Evolutionary conservation across 2,797 vertebrate species (phyloP).

Genomic region (Takifugu ocellatus): DNA sequence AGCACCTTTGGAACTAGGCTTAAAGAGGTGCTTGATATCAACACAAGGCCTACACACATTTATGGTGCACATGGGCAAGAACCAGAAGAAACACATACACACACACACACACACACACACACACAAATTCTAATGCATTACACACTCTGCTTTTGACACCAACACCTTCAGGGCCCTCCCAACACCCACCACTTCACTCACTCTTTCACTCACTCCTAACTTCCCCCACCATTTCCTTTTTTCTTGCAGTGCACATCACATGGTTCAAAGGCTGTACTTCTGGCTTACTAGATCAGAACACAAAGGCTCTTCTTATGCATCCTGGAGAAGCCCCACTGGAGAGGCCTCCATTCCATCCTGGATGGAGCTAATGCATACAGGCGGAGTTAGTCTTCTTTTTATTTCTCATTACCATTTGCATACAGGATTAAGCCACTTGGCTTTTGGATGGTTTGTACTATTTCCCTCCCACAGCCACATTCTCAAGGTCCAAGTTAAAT

Average conservation of each 20-base stretch:
- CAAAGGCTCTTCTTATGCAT: constrained; percentile 76
- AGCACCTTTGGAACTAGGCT: constrained; percentile 74
- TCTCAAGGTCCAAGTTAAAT: constrained; percentile 67
- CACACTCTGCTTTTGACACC: constrained; percentile 64
- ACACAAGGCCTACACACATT: constrained; percentile 44
- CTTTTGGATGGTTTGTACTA: constrained; percentile 68
- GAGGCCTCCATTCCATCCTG: constrained; percentile 64
- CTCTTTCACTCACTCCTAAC: constrained; percentile 63
- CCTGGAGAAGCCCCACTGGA: constrained; percentile 70
- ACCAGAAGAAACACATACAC: constrained; percentile 15
- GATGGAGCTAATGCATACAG: constrained; percentile 48
- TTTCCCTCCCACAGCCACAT: constrained; percentile 45
- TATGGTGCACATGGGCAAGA: constrained; percentile 4
- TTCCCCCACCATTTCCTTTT: constrained; percentile 67
- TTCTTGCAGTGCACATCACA: constrained; percentile 70
- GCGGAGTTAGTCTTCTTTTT: constrained; percentile 55
- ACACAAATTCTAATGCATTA: constrained; percentile 51
- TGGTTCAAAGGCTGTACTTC: constrained; percentile 77
- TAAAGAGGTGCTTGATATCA: constrained; percentile 73
- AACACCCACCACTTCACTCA: constrained; percentile 40
- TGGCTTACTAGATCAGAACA: constrained; percentile 73
- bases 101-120: constrained; percentile 30
- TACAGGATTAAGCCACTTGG: constrained; percentile 78
- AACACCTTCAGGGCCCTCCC: constrained; percentile 43
- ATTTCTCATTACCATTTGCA: constrained; percentile 78